phyloP scores from a whole-genome alignment of 2,797 vertebrate genomes.

The Poeciliopsis infans region DNA sequence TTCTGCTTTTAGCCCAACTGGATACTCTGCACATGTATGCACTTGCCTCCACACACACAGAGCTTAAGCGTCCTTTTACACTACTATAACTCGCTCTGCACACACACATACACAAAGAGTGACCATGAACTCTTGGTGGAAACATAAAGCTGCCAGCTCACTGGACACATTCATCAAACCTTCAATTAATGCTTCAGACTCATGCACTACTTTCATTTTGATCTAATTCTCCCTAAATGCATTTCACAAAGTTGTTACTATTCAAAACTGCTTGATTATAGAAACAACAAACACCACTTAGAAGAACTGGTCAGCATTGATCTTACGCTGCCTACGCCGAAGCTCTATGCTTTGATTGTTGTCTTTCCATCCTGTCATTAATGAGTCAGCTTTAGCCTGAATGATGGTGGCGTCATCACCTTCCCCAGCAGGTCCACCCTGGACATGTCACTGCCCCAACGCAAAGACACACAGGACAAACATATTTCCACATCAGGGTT shows the following conservation, averaged over 20 bases:
- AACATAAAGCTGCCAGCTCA: slow-evolving; percentile 42
- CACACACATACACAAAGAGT: slow-evolving; percentile 28
- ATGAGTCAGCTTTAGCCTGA: background rate
- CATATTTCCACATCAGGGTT: background rate
- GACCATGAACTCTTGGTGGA: slow-evolving; percentile 45
- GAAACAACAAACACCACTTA: background rate
- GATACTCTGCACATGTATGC: slow-evolving; percentile 43
- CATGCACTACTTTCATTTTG: background rate
- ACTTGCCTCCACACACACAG: slow-evolving; percentile 10
- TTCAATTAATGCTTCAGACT: background rate
- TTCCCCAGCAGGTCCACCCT: background rate
- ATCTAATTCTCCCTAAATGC: background rate
- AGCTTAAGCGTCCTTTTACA: background rate
- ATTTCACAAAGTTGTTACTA: background rate
- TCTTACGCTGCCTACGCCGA: background rate
- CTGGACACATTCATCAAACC: slow-evolving; percentile 34
- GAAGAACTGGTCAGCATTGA: background rate
- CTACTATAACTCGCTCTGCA: background rate
- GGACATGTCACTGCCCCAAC: background rate
- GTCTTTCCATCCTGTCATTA: background rate
- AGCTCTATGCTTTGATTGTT: background rate
- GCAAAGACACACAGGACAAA: background rate
- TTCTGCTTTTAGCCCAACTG: slow-evolving; percentile 85
- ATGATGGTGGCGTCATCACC: background rate
- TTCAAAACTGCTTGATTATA: background rate